Evolutionary conservation across 1,140 invertebrate genomes (phyloP).

Genomic region (Drosophila orena): DNA sequence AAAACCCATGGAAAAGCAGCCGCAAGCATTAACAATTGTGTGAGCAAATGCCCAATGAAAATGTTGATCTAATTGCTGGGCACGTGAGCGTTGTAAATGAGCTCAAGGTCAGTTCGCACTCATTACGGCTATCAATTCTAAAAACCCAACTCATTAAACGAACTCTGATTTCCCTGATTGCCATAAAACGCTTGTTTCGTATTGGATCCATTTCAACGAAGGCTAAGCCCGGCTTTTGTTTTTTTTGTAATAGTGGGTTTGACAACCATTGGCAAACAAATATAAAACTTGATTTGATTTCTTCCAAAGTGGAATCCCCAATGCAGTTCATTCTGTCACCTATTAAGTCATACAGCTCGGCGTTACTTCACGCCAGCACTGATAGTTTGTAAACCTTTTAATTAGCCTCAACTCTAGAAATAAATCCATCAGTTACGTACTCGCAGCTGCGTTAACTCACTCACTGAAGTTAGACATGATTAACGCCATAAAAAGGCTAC

Average conservation of each 20-base stretch:
- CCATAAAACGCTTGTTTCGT: constrained; percentile 34
- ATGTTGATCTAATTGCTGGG: constrained; percentile 57
- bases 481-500: constrained; percentile 54
- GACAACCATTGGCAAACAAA: constrained; percentile 24
- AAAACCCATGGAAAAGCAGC: constrained; percentile 24
- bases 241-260: constrained; percentile 12
- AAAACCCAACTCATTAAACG: constrained; percentile 19
- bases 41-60: constrained; percentile 40
- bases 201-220: constrained; percentile 30
- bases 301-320: neutral
- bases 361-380: constrained; percentile 18
- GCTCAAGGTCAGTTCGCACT: constrained; percentile 44
- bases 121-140: constrained; percentile 34
- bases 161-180: constrained; percentile 14
- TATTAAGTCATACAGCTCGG: neutral
- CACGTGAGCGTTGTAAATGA: constrained; percentile 54
- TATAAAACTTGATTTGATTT: constrained; percentile 12
- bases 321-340: constrained; percentile 10
- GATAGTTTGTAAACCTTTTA: constrained; percentile 37
- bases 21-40: constrained; percentile 30
- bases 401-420: constrained; percentile 35
- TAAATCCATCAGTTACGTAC: constrained; percentile 38
- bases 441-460: constrained; percentile 24
- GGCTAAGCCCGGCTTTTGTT: constrained; percentile 27
- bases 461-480: constrained; percentile 45